Conservation (phyloP, 1,140 invertebrate species). For the Pseudomyrmex flavicornis region DNA sequence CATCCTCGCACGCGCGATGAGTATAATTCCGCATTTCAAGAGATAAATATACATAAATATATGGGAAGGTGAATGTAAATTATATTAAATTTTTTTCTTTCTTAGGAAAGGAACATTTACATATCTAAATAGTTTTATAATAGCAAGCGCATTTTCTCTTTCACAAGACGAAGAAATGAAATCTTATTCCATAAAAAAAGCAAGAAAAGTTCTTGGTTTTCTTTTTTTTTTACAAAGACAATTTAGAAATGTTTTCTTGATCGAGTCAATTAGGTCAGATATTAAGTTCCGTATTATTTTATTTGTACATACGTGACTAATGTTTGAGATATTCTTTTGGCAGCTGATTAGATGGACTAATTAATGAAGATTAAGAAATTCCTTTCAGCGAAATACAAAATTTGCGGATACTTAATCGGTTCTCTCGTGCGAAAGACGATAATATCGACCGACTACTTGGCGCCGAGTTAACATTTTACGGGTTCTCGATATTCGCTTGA, state of each 20-base stretch:
- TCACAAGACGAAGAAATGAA: background rate
- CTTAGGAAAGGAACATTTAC: background rate
- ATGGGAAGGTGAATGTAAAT: background rate
- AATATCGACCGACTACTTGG: constrained; percentile 64
- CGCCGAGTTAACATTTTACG: constrained; percentile 67
- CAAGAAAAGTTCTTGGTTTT: background rate
- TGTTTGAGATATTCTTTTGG: background rate
- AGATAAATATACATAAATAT: background rate
- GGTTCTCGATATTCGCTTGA: constrained; percentile 46
- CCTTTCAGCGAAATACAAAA: constrained; percentile 21
- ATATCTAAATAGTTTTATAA: constrained; percentile 24
- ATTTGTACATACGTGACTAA: constrained; percentile 7
- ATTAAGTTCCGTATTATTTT: background rate
- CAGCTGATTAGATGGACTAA: background rate
- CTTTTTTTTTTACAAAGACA: constrained; percentile 10
- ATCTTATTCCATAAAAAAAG: background rate
- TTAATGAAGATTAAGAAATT: constrained; percentile 15
- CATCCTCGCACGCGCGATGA: background rate
- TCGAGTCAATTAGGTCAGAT: no score
- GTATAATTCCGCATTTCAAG: background rate
- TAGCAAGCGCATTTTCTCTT: background rate
- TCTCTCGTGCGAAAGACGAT: constrained; percentile 32
- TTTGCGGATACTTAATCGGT: constrained; percentile 46
- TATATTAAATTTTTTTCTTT: background rate
- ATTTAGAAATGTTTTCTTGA: background rate